Conservation (phyloP, 2,113 vertebrate species). For the Tursiops truncatus region DNA sequence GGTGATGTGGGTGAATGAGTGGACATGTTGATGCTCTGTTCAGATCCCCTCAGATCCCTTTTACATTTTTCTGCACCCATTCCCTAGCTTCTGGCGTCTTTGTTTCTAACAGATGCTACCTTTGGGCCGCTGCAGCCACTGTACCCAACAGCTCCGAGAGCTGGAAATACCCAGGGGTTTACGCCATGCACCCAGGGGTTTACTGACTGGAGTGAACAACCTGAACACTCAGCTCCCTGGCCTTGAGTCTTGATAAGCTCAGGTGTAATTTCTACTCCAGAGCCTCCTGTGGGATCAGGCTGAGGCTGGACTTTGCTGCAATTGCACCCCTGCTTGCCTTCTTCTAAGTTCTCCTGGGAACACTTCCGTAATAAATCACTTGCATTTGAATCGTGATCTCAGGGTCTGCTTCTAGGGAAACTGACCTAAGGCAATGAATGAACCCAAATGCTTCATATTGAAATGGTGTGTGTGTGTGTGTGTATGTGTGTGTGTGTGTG, state of each 20-base stretch:
- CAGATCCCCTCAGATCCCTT: neutral
- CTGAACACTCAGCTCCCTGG: neutral
- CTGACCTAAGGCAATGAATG: neutral
- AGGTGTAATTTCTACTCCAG: neutral
- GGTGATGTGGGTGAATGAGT: neutral
- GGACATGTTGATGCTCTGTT: neutral
- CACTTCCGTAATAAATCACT: neutral
- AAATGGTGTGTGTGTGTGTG: neutral
- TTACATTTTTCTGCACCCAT: neutral
- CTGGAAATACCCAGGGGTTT: neutral
- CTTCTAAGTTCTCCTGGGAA: neutral
- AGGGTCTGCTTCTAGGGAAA: slow-evolving; percentile 23
- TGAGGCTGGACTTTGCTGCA: neutral
- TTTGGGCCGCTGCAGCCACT: neutral
- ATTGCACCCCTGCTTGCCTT: neutral
- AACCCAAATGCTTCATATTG: neutral
- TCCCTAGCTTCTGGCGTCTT: neutral
- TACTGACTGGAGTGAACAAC: neutral
- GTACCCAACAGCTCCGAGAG: neutral
- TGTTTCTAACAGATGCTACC: neutral
- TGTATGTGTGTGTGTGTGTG: neutral
- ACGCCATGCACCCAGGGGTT: neutral
- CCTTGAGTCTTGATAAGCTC: neutral
- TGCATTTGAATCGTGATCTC: neutral
- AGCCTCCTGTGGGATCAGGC: neutral